Evolutionary conservation across 2,797 vertebrate genomes (phyloP), one percentile per base, ranked within the genome.

Genomic region (Microhierax caerulescens): DNA sequence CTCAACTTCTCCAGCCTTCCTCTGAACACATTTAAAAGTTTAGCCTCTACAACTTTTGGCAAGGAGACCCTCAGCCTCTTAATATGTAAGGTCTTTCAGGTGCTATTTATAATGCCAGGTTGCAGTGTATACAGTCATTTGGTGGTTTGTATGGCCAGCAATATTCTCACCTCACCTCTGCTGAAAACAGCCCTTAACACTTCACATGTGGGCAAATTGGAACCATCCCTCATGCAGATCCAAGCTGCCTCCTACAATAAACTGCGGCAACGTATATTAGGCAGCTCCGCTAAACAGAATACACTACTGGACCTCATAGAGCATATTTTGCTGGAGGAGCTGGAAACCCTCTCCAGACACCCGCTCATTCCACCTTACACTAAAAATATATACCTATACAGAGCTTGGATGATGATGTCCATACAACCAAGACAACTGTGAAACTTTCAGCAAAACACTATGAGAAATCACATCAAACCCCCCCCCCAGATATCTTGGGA

Each of bases 191-290:
- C 32, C 12, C 18, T 88, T 50, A 80, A 64, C 17, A 47, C 13
- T 72, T 43, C 22, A 60, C 25, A 22, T 7, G 11, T 9, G 19
- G 18, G 22, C 41, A 92, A 92, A 78, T 25, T 3, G 12, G 27
- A 83, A 45, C 60, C 7, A 0, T 20, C 60, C 76, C 78, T 92
- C 56, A 27, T 60, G 30, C 28, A 20, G 11, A 54, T 23, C 32
- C 57, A 45, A 48, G 23, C 50, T 45, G 15, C 16, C 60, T 53
- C 73, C 37, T 25, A 56, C 23, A 37, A 69, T 34, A 61, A 74
- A 21, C 50, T 1, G 2, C 21, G 32, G 47, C 39, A 81, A 73
- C 0, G 0, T 0, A 0, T 5, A 47, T 30, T 21, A 57, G 20
- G 32, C 39, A 87, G 39, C 60, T 65, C 68, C 61, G 43, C 51